phyloP scores from a whole-genome alignment of 1,140 invertebrate species.

The Drosophila ambigua region DNA sequence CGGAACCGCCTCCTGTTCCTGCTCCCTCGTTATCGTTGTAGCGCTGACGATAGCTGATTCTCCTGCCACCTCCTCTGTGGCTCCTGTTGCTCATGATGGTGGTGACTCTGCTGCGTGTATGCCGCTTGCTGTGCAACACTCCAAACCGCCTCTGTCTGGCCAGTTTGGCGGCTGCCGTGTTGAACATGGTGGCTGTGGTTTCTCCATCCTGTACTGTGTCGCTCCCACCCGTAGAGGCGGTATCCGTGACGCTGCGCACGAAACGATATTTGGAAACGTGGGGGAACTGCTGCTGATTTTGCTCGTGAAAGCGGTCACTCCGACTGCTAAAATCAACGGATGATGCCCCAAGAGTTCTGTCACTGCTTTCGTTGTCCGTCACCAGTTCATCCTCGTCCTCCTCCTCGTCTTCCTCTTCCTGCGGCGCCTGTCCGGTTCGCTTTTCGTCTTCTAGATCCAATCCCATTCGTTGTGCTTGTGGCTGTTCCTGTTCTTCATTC shows the following conservation, averaged over 20 bases:
- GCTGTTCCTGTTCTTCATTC: no score
- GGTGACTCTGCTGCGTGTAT: background rate
- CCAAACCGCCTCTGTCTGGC: no score
- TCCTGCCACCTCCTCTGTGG: background rate
- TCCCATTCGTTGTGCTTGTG: no score
- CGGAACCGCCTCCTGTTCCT: background rate
- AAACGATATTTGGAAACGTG: conserved; percentile 35
- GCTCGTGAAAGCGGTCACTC: background rate
- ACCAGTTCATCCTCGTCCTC: background rate
- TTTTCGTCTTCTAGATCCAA: background rate
- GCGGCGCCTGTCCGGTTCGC: background rate
- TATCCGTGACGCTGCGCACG: conserved; percentile 27
- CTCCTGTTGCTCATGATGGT: background rate
- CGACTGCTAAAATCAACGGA: background rate
- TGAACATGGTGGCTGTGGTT: no score
- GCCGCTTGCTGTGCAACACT: no score
- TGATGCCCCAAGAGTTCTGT: background rate
- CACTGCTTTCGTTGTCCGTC: background rate
- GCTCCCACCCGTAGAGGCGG: no score
- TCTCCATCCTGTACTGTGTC: no score
- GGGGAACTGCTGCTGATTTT: conserved; percentile 15
- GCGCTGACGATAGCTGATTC: background rate
- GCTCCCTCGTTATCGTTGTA: no score
- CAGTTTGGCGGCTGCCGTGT: no score
- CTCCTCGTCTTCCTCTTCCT: background rate